Base-by-base conservation (phyloP, 2,113 vertebrate species). In the Seriola dumerili region DNA sequence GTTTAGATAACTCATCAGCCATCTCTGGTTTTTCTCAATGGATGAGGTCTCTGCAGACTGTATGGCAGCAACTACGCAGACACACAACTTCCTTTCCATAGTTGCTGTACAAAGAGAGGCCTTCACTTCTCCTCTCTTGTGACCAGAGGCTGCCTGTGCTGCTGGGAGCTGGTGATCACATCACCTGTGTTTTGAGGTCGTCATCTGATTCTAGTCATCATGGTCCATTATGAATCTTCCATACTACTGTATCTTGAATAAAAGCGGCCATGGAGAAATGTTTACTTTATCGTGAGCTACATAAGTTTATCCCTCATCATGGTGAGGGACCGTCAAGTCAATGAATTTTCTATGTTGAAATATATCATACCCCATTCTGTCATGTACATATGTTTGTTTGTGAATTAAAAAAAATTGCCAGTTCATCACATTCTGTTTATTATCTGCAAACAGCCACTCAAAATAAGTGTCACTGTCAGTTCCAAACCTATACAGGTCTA, bases 131-230 rank as follows among this genome's bases (percentile, higher is more conserved):
- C 32, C 23, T 59, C 76, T 81, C 84, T 82, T 82, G 87, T 91
- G 82, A 89, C 87, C 52, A 42, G 57, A 76, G 77, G 46, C 38
- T 83, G 58, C 62, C 17, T 65, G 54, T 67, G 36, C 76, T 62
- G 63, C 61, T 84, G 70, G 57, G 74, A 81, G 75, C 70, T 87
- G 83, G 44, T 78, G 77, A 90, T 88, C 82, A 79, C 71, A 75
- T 88, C 85, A 89, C 83, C 90, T 87, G 84, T 81, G 64, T 81
- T 85, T 84, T 74, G 55, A 80, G 67, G 65, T 71, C 48, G 10
- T 67, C 77, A 87, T 87, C 69, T 77, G 78, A 88, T 69, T 84
- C 34, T 3, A 52, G 58, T 83, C 78, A 64, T 54, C 83, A 62
- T 67, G 29, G 40, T 42, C n/a, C 17, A n/a, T n/a, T 72, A 61